Evolutionary conservation across 2,113 vertebrate genomes (phyloP), one percentile per base, ranked within the genome.

Genomic region (Martes martes): DNA sequence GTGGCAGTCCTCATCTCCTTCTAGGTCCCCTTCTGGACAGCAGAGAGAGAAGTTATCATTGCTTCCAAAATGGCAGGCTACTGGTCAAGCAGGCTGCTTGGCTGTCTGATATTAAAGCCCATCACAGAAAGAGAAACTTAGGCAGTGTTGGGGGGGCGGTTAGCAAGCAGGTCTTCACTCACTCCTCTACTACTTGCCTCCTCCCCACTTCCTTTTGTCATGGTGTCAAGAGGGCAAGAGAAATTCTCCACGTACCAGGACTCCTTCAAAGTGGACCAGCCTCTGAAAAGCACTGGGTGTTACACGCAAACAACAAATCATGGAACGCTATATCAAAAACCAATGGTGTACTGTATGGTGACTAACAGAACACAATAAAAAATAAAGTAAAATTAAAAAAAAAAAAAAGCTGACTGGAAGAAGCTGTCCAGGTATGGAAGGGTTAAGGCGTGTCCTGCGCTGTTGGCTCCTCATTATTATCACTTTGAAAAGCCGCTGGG

Each of bases 401-500:
- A 23, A 23, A 24, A 61, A 26, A 61, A 47, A 31, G 86, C 83
- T 50, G 73, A 24, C 33, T 15, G 0, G 8, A 67, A 52, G 78
- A 33, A 55, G 85, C 65, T 85, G 55, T 90, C 59, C 90, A 97
- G 98, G 96, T 74, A 92, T 0, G 26, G 55, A 98, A 97, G 98
- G 97, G 98, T 98, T 98, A 98, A 99, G 78, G 78, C 15, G 18
- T 47, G 96, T 86, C 95, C 97, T 89, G 47, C 59, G 97, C 97
- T 13, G 80, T 36, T 96, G 98, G 94, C 52, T 42, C 89, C 94
- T 42, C 5, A 2, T 73, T 78, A 91, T 78, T 82, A 95, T 96
- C 96, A 93, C 98, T 98, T 98, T 98, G 98, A 98, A 98, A 98
- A 98, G 98, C 98, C 1, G 45, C 33, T 81, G 78, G 93, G 81